Evolutionary conservation across 2,888 invertebrate genomes (phyloP).

Genomic region (Ditylenchus weischeri): DNA sequence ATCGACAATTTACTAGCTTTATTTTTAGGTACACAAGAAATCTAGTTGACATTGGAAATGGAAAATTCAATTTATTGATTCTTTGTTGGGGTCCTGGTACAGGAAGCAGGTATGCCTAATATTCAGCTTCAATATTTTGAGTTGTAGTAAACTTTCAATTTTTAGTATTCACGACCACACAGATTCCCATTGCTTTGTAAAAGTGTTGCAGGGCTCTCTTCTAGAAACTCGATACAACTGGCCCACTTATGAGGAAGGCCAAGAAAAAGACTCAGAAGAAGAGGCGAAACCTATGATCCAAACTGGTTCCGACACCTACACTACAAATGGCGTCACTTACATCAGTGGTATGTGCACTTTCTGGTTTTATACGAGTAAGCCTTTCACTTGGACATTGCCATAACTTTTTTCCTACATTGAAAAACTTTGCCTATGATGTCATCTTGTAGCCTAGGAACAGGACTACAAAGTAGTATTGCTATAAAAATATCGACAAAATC

Average conservation of each 20-base stretch:
- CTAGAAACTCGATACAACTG: constrained; percentile 80
- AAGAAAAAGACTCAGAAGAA: constrained; percentile 29
- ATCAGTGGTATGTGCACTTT: constrained; percentile 33
- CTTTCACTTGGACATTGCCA: no score
- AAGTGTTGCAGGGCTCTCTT: constrained; percentile 75
- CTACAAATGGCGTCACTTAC: constrained; percentile 80
- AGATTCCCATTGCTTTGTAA: constrained; percentile 95
- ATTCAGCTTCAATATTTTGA: not conserved
- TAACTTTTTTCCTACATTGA: no score
- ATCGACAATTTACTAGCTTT: no score
- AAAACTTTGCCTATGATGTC: no score
- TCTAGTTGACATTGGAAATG: constrained; percentile 90
- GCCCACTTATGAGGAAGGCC: constrained; percentile 64
- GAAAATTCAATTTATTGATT: constrained; percentile 92
- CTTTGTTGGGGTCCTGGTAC: constrained; percentile 93
- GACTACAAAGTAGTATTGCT: no score
- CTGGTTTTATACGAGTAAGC: no score
- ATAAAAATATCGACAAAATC: no score
- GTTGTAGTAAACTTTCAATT: not conserved
- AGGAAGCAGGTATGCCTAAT: constrained; percentile 65
- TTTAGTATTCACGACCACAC: constrained; percentile 89
- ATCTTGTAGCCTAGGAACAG: no score
- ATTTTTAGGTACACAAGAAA: constrained; percentile 83
- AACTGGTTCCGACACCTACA: constrained; percentile 69
- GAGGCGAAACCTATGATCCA: constrained; percentile 67